phyloP scores from a whole-genome alignment of 2,113 vertebrate genomes.

The Chitala chitala region DNA sequence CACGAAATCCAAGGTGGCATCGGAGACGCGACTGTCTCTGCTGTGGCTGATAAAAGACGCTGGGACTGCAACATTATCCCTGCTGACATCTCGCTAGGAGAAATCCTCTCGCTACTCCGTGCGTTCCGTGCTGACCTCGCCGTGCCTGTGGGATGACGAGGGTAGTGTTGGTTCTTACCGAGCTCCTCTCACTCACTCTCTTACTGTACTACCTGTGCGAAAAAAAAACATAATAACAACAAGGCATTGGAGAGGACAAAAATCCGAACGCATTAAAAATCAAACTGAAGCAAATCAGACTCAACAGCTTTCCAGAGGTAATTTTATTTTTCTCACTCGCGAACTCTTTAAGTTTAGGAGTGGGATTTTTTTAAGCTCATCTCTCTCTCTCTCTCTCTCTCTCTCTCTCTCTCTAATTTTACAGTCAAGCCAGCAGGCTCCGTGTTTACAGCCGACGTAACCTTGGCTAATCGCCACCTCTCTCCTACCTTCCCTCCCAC shows the following conservation, averaged over 20 bases:
- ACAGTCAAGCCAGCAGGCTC: slow-evolving; percentile 30
- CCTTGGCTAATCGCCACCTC: neutral
- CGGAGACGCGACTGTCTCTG: slow-evolving; percentile 1
- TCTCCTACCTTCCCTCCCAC: neutral
- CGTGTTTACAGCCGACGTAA: slow-evolving; percentile 25
- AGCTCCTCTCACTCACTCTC: neutral
- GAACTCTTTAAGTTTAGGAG: neutral
- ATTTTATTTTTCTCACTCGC: neutral
- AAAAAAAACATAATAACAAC: neutral
- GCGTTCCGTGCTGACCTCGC: neutral
- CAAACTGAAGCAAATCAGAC: slow-evolving; percentile 12
- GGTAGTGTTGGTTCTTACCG: neutral
- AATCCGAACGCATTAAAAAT: slow-evolving; percentile 8
- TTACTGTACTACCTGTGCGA: neutral
- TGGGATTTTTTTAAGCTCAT: neutral
- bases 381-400: slow-evolving; percentile 9
- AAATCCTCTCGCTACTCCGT: neutral
- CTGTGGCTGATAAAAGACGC: slow-evolving; percentile 3
- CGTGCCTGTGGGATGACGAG: neutral
- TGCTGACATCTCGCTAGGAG: neutral
- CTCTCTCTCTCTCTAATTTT: slow-evolving; percentile 33
- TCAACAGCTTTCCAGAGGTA: neutral
- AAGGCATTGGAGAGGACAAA: neutral
- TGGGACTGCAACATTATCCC: neutral
- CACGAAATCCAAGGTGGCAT: slow-evolving; percentile 5